Percentiles rank a stretch among this genome's conserved stretches.
These are phyloP conservation scores for Psammodynastes pulverulentus DNA, from an alignment of 2,113 vertebrate species.

Conservation along the genomic window DNA sequence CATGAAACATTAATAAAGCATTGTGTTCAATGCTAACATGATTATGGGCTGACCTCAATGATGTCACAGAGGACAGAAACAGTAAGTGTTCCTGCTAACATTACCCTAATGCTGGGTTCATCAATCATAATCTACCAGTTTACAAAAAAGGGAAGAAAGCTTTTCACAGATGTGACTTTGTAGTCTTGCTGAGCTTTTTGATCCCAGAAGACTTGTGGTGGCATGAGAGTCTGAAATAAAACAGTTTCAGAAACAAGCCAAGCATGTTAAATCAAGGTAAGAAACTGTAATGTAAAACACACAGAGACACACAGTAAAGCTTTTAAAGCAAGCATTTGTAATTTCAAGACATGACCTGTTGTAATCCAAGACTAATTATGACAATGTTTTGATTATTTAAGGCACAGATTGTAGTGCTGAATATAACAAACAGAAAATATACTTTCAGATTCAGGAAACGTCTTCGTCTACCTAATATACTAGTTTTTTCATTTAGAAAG, in stretches of 20 bases:
- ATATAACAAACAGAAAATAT: slow-evolving; percentile 42
- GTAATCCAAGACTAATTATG: slow-evolving; percentile 52
- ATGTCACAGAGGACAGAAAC: slow-evolving; percentile 78
- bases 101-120: slow-evolving; percentile 83
- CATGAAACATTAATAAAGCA: slow-evolving; percentile 85
- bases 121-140: slow-evolving; percentile 84
- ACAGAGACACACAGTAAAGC: slow-evolving; percentile 41
- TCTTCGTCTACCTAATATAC: neutral
- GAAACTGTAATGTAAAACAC: slow-evolving; percentile 46
- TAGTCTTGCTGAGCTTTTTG: slow-evolving; percentile 63
- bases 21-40: slow-evolving; percentile 80
- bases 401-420: slow-evolving; percentile 28
- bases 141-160: slow-evolving; percentile 62
- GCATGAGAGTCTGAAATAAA: slow-evolving; percentile 68
- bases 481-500: neutral
- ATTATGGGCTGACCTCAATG: slow-evolving; percentile 79
- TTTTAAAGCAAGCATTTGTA: slow-evolving; percentile 52
- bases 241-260: slow-evolving; percentile 63
- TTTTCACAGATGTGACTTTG: slow-evolving; percentile 68
- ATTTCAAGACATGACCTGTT: slow-evolving; percentile 52
- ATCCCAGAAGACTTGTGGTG: slow-evolving; percentile 57
- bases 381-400: slow-evolving; percentile 53
- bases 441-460: neutral
- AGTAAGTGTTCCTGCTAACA: slow-evolving; percentile 80
- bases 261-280: slow-evolving; percentile 63